Percentiles rank a stretch among this genome's conserved stretches.
phyloP scores from a whole-genome alignment of 1,140 invertebrate genomes.

The Chironomus tepperi region DNA sequence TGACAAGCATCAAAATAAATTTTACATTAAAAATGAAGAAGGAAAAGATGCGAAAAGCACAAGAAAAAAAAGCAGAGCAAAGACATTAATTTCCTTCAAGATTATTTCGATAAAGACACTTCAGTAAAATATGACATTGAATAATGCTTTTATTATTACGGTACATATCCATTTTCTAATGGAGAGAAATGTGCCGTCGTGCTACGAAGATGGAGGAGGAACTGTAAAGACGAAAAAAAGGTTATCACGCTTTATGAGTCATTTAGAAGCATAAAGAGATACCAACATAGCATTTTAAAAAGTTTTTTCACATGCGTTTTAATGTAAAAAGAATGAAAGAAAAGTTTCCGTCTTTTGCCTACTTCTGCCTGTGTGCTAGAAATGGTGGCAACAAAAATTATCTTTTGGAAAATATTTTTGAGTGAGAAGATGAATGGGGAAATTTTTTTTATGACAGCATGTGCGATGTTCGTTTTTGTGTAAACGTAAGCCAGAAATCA shows the following conservation, averaged over 20 bases:
- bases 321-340: too few relatives aligned
- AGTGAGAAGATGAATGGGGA: too few relatives aligned
- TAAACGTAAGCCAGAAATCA: too few relatives aligned
- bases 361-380: too few relatives aligned
- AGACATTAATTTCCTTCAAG: conserved; percentile 23
- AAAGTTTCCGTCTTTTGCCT: too few relatives aligned
- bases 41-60: neutral
- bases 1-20: conserved; percentile 21
- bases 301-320: neutral
- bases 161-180: neutral
- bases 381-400: too few relatives aligned
- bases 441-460: too few relatives aligned
- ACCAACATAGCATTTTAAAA: too few relatives aligned
- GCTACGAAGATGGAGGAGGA: neutral
- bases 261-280: neutral
- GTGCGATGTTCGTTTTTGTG: too few relatives aligned
- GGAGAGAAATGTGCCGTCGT: neutral
- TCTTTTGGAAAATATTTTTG: too few relatives aligned
- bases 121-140: conserved; percentile 22
- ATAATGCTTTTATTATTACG: conserved; percentile 18
- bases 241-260: conserved; percentile 4
- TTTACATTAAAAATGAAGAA: conserved; percentile 16
- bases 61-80: neutral
- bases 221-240: neutral
- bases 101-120: conserved; percentile 20